Evolutionary conservation across 1,140 invertebrate genomes (phyloP).

Genomic region (Venustaconcha ellipsiformis): DNA sequence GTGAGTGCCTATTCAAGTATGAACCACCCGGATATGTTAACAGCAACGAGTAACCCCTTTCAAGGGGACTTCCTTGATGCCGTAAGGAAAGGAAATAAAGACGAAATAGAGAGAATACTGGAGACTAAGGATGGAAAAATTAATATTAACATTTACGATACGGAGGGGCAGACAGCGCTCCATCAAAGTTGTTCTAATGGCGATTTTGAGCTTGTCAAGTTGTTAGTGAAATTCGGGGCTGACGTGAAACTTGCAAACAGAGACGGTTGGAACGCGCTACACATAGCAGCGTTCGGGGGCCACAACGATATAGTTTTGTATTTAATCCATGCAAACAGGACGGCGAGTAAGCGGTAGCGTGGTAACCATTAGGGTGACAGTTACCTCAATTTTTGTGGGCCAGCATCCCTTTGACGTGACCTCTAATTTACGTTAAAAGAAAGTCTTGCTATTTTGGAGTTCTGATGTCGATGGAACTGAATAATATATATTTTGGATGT

Average conservation of each 20-base stretch:
- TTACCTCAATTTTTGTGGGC: too few species aligned
- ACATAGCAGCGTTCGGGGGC: constrained; percentile 71
- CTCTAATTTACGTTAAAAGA: too few species aligned
- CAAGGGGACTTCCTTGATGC: constrained; percentile 66
- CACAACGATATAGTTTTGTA: constrained; percentile 70
- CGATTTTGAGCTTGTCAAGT: constrained; percentile 72
- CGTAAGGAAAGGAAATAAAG: constrained; percentile 66
- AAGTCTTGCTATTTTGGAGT: too few species aligned
- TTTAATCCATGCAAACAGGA: constrained; percentile 55
- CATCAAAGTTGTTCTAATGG: constrained; percentile 71
- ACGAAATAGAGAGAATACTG: constrained; percentile 63
- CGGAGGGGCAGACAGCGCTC: constrained; percentile 71
- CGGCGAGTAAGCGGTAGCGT: constrained; percentile 16
- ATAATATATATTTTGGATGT: too few species aligned
- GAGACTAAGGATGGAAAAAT: constrained; percentile 65
- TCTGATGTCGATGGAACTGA: too few species aligned
- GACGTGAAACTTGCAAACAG: constrained; percentile 70
- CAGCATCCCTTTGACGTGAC: too few species aligned
- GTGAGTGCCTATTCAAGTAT: not conserved
- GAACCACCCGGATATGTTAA: constrained; percentile 12
- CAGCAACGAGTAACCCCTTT: constrained; percentile 36
- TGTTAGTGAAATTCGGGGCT: constrained; percentile 71
- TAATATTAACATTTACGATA: constrained; percentile 70
- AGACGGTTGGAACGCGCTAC: constrained; percentile 73
- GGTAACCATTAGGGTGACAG: not conserved